A percentile compares a stretch with the other conserved stretches of the same genome.
Evolutionary conservation across 2,113 vertebrate genomes (phyloP).

Genomic region (Mormyrus lacerda): DNA sequence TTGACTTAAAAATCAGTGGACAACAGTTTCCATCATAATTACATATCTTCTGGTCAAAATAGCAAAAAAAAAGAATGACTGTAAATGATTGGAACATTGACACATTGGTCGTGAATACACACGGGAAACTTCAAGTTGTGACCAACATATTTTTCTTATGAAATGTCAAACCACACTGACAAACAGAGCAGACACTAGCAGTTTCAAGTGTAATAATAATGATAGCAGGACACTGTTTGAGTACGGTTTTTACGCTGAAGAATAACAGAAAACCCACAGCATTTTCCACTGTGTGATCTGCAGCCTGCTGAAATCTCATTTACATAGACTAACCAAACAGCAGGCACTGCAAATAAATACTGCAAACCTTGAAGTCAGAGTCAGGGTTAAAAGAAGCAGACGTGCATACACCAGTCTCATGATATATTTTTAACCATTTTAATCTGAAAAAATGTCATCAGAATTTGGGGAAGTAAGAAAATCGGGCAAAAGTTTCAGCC

Average conservation of each 20-base stretch:
- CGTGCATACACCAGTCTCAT: not conserved
- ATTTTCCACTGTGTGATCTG: not conserved
- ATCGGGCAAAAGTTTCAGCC: constrained; percentile 37
- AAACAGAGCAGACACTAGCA: not conserved
- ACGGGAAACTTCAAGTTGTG: not conserved
- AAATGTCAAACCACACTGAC: constrained; percentile 15
- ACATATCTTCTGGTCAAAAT: not conserved
- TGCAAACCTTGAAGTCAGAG: not conserved
- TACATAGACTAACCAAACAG: not conserved
- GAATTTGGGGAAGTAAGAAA: not conserved
- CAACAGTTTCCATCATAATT: not conserved
- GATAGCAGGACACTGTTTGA: constrained; percentile 9
- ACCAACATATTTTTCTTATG: constrained; percentile 15
- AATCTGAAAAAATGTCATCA: not conserved
- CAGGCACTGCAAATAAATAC: not conserved
- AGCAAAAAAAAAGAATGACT: not conserved
- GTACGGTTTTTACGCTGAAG: not conserved
- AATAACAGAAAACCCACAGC: constrained; percentile 10
- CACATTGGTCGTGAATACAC: not conserved
- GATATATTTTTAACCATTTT: not conserved
- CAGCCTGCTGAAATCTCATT: constrained; percentile 3
- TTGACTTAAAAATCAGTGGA: not conserved
- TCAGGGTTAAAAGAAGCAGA: not conserved
- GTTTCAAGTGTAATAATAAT: constrained; percentile 14
- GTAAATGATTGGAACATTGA: constrained; percentile 8